phyloP scores from a whole-genome alignment of 2,888 invertebrate genomes.

The Ennomos quercinarius region DNA sequence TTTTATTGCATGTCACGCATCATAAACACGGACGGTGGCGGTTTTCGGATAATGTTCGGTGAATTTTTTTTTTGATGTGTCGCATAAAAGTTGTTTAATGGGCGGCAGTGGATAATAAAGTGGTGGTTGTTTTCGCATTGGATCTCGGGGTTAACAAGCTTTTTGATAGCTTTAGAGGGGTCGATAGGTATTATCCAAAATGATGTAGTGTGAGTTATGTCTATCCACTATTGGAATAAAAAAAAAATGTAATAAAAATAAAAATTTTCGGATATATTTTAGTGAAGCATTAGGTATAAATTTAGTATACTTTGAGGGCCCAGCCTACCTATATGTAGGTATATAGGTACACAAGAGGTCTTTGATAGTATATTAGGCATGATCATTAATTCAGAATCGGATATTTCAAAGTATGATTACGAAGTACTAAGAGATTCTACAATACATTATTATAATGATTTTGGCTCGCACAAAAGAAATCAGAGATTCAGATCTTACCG shows the following conservation, averaged over 20 bases:
- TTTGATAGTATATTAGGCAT: too few relatives aligned
- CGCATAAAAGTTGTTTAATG: slow-evolving; percentile 73
- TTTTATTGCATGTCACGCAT: slow-evolving; percentile 83
- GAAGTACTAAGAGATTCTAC: neutral
- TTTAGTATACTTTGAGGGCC: too few relatives aligned
- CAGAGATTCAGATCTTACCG: too few relatives aligned
- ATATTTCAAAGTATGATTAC: too few relatives aligned
- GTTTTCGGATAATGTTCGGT: slow-evolving; percentile 69
- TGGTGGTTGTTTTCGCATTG: slow-evolving; percentile 38
- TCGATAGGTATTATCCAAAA: neutral
- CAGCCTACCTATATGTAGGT: too few relatives aligned
- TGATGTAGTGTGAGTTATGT: neutral
- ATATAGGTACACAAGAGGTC: too few relatives aligned
- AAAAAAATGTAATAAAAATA: too few relatives aligned
- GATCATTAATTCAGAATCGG: too few relatives aligned
- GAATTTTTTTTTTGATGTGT: slow-evolving; percentile 65
- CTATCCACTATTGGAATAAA: too few relatives aligned
- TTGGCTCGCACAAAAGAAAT: slow-evolving; percentile 9
- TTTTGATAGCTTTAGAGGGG: slow-evolving; percentile 12
- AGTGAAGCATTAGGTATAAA: too few relatives aligned
- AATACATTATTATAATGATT: slow-evolving; percentile 2
- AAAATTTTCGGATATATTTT: too few relatives aligned
- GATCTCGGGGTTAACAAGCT: slow-evolving; percentile 28
- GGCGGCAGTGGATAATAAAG: slow-evolving; percentile 51
- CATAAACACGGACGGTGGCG: slow-evolving; percentile 75